Conservation (phyloP, 2,888 invertebrate species). For the Cerceris ruficornis region DNA sequence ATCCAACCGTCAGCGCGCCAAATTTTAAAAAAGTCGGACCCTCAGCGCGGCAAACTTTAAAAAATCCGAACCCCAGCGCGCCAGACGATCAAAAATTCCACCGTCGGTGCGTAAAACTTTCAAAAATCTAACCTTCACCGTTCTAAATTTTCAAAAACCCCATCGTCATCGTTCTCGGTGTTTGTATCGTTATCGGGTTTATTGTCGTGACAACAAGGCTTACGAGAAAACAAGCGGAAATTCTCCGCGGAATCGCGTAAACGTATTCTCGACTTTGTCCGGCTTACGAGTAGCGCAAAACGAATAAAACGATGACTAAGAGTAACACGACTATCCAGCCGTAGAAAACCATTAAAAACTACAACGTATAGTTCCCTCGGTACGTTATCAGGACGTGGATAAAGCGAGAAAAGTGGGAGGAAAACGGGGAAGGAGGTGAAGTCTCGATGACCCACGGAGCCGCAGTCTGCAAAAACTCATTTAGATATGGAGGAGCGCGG, state of each 20-base stretch:
- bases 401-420: conserved; percentile 36
- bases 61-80: too few relatives aligned
- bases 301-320: not conserved
- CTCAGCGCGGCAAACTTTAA: too few relatives aligned
- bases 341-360: conserved; percentile 11
- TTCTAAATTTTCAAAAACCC: not conserved
- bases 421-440: conserved; percentile 36
- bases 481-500: conserved; percentile 58
- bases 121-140: too few relatives aligned
- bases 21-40: too few relatives aligned
- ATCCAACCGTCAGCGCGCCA: too few relatives aligned
- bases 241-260: not conserved
- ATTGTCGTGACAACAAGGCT: not conserved
- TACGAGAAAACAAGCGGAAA: not conserved
- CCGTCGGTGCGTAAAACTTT: too few relatives aligned
- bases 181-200: not conserved
- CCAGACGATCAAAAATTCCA: too few relatives aligned
- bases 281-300: not conserved
- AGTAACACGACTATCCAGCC: conserved; percentile 3
- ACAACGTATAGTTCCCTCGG: conserved; percentile 1
- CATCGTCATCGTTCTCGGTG: not conserved
- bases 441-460: conserved; percentile 58
- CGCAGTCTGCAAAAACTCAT: conserved; percentile 68
- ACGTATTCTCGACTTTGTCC: conserved; percentile 33
- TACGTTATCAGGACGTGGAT: conserved; percentile 36